phyloP scores from a whole-genome alignment of 2,888 invertebrate genomes.

The Eupithecia inturbata region DNA sequence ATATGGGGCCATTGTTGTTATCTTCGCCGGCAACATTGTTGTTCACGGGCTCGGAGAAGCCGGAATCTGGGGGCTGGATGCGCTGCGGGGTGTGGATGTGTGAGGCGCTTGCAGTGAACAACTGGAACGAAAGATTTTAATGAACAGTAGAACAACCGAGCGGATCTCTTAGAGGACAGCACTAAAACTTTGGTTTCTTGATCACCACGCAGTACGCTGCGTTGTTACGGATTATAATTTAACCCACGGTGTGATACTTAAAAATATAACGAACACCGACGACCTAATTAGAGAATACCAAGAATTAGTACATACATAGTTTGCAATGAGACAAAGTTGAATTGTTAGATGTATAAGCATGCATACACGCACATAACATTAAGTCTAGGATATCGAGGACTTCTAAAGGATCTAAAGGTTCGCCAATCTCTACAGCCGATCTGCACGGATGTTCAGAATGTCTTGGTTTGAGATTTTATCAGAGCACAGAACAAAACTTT shows the following conservation, averaged over 20 bases:
- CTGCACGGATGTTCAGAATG: background rate
- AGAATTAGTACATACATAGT: background rate
- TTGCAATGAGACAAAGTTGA: background rate
- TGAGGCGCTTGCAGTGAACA: conserved; percentile 75
- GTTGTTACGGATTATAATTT: background rate
- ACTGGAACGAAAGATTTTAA: conserved; percentile 50
- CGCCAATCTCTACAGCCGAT: background rate
- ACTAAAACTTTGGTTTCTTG: too few relatives aligned
- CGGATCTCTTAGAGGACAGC: background rate
- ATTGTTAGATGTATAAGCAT: background rate
- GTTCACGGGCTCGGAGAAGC: conserved; percentile 76
- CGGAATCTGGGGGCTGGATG: conserved; percentile 72
- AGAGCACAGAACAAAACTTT: background rate
- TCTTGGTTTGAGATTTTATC: background rate
- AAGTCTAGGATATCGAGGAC: too few relatives aligned
- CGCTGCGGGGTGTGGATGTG: conserved; percentile 74
- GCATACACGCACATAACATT: background rate
- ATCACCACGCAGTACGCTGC: too few relatives aligned
- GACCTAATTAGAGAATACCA: background rate
- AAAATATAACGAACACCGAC: background rate
- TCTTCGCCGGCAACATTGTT: conserved; percentile 80
- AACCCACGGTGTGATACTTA: background rate
- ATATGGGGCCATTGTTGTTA: conserved; percentile 84
- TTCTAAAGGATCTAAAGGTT: too few relatives aligned
- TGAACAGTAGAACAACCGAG: background rate